Conservation (phyloP, 2,113 vertebrate genomes). For the Lipophrys pholis region DNA sequence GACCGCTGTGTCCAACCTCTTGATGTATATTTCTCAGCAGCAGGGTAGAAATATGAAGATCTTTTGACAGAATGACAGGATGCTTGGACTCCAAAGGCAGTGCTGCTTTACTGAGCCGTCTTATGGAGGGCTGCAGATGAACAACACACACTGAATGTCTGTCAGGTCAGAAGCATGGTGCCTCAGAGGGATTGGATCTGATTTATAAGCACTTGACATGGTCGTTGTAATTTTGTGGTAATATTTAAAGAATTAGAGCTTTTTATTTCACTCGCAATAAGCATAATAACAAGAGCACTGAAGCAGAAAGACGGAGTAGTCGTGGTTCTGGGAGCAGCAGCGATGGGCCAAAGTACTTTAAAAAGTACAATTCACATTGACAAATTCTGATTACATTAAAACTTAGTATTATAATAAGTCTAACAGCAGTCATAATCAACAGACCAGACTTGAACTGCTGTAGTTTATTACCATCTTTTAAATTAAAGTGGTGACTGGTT, state of each 20-base stretch:
- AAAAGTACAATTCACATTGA: too few species aligned
- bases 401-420: too few species aligned
- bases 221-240: background rate
- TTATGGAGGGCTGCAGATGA: slow-evolving; percentile 39
- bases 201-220: background rate
- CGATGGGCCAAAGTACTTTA: background rate
- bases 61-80: slow-evolving; percentile 6
- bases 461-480: too few species aligned
- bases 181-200: background rate
- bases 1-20: too few species aligned
- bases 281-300: background rate
- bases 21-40: background rate
- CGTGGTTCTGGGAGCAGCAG: background rate
- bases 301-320: background rate
- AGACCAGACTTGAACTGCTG: too few species aligned
- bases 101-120: too few species aligned
- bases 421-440: too few species aligned
- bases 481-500: too few species aligned
- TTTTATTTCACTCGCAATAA: background rate
- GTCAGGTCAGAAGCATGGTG: background rate
- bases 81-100: slow-evolving; percentile 6
- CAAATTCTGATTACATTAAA: too few species aligned
- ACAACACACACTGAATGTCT: slow-evolving; percentile 9
- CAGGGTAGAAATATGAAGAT: slow-evolving; percentile 13
- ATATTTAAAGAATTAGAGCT: background rate